Conservation (phyloP, 2,113 vertebrate species). For the Colaptes auratus region DNA sequence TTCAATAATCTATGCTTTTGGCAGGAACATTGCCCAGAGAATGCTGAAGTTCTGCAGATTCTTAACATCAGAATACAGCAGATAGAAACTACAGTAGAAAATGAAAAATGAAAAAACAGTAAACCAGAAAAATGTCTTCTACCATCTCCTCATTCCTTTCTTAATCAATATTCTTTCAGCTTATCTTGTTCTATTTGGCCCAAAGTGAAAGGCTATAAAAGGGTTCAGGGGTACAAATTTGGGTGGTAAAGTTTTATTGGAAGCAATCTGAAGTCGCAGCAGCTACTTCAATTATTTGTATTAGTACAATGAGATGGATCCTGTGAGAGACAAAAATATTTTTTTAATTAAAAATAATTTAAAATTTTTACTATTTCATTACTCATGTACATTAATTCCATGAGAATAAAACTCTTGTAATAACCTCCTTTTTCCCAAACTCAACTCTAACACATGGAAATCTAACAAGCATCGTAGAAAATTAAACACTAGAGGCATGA, state of each 20-base stretch:
- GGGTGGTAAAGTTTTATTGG: background rate
- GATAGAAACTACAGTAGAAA: conserved; percentile 9
- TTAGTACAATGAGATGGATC: background rate
- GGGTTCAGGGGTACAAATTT: background rate
- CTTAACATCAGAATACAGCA: conserved; percentile 24
- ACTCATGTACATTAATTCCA: background rate
- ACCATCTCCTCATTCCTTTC: background rate
- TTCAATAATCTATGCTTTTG: conserved; percentile 38
- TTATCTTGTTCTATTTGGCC: background rate
- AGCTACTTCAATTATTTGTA: background rate
- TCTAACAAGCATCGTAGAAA: background rate
- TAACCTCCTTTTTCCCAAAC: background rate
- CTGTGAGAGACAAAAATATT: background rate
- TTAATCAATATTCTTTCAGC: background rate
- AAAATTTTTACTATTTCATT: background rate
- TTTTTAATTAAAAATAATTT: background rate
- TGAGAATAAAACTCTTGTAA: background rate
- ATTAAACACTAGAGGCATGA: conserved; percentile 39
- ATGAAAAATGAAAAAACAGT: background rate
- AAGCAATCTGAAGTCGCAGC: background rate
- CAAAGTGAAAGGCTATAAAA: background rate
- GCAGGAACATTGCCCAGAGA: conserved; percentile 29
- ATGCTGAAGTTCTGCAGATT: conserved; percentile 40
- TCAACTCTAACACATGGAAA: background rate
- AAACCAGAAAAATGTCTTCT: background rate